Evolutionary conservation across 1,140 invertebrate species (phyloP).

Genomic region (Diorhabda sublineata): DNA sequence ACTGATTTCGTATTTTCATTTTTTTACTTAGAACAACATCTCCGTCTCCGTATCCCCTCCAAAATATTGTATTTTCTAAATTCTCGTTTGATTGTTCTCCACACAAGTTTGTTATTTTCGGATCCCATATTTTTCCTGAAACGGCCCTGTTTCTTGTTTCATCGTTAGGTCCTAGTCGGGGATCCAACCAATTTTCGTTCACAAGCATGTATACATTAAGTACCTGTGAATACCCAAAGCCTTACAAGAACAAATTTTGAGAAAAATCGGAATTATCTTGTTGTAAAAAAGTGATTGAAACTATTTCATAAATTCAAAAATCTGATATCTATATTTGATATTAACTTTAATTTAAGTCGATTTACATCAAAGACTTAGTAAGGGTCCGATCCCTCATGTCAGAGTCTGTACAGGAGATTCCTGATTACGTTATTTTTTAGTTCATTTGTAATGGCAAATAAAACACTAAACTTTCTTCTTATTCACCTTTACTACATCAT

Average conservation of each 20-base stretch:
- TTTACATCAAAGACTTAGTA: background rate
- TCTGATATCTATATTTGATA: background rate
- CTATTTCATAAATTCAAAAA: background rate
- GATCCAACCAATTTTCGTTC: constrained; percentile 31
- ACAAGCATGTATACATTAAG: constrained; percentile 22
- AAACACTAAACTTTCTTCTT: too few relatives aligned
- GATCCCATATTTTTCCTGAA: constrained; percentile 32
- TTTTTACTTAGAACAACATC: constrained; percentile 31
- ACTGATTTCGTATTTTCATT: constrained; percentile 19
- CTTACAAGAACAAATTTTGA: background rate
- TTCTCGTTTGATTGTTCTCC: constrained; percentile 19
- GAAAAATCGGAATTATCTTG: constrained; percentile 1
- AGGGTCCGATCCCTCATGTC: too few relatives aligned
- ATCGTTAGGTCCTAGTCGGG: constrained; percentile 25
- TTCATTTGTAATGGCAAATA: too few relatives aligned
- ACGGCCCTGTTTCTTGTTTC: constrained; percentile 30
- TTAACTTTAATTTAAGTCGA: background rate
- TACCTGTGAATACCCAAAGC: constrained; percentile 14
- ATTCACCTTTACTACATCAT: too few relatives aligned
- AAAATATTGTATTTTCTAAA: constrained; percentile 30
- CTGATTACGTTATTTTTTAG: too few relatives aligned
- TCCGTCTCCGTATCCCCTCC: constrained; percentile 30
- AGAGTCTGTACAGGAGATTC: too few relatives aligned
- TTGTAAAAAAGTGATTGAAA: background rate
- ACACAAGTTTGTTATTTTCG: constrained; percentile 26